Conservation (phyloP, 1,140 invertebrate species). For the Drosophila pseudoobscura region DNA sequence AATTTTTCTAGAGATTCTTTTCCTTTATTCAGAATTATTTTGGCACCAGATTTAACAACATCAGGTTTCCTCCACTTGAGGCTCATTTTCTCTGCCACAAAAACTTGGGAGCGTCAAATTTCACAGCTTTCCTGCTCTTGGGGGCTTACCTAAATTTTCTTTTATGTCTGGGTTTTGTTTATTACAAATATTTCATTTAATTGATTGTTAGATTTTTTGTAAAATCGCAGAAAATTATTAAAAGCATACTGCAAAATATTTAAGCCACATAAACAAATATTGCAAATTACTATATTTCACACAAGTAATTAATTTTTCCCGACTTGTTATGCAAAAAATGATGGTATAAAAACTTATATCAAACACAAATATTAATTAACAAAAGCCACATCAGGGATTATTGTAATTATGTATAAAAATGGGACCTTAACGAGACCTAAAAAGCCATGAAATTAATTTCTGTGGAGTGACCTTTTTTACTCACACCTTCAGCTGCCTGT, state of each 20-base stretch:
- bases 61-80: constrained; percentile 15
- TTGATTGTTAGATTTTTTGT: neutral
- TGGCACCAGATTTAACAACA: constrained; percentile 29
- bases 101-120: constrained; percentile 39
- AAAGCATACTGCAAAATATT: constrained; percentile 19
- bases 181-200: neutral
- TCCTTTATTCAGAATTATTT: constrained; percentile 12
- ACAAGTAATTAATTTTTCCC: constrained; percentile 26
- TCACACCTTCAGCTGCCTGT: constrained; percentile 36
- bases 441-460: neutral
- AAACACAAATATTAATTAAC: constrained; percentile 48
- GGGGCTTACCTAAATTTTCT: too few relatives aligned
- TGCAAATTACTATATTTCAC: constrained; percentile 61
- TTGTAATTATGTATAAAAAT: constrained; percentile 35
- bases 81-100: constrained; percentile 35
- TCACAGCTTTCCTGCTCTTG: constrained; percentile 24
- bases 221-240: constrained; percentile 6
- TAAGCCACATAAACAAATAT: constrained; percentile 60
- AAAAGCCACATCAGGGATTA: constrained; percentile 30
- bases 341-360: neutral
- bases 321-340: constrained; percentile 39
- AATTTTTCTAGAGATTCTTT: constrained; percentile 3
- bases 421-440: too few relatives aligned
- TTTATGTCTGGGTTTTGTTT: too few relatives aligned
- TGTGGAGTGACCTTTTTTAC: constrained; percentile 15